Percentiles rank a stretch among this genome's conserved stretches.
phyloP scores from a whole-genome alignment of 1,140 invertebrate genomes.

The Brachionus angularis region DNA sequence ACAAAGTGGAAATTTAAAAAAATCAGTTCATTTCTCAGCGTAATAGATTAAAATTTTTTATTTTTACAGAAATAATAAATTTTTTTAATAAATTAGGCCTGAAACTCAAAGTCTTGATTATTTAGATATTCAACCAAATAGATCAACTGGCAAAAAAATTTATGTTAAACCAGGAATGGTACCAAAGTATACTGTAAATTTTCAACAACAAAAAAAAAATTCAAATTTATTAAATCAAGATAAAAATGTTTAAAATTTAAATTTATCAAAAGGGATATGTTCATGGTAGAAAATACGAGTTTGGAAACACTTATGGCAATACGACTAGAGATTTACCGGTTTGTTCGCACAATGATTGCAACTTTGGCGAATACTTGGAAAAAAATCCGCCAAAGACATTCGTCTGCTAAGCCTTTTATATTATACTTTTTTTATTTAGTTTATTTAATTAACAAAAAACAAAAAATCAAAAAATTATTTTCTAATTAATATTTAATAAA shows the following conservation, averaged over 20 bases:
- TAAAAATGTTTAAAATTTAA: background rate
- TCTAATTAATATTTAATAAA: no score
- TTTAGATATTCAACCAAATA: constrained; percentile 8
- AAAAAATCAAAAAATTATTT: no score
- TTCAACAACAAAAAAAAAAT: constrained; percentile 52
- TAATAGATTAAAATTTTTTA: background rate
- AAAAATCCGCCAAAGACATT: constrained; percentile 41
- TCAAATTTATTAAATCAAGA: no score
- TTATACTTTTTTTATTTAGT: no score
- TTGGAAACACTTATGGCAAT: constrained; percentile 58
- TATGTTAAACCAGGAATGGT: constrained; percentile 56
- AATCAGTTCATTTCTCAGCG: constrained; percentile 8
- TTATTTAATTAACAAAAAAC: no score
- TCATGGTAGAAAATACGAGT: constrained; percentile 49
- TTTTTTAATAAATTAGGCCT: background rate
- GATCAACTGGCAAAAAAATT: constrained; percentile 48
- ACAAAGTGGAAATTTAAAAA: background rate
- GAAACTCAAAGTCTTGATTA: background rate
- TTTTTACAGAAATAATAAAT: no score
- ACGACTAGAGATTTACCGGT: constrained; percentile 55
- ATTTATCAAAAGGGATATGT: constrained; percentile 4
- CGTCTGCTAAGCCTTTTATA: constrained; percentile 34
- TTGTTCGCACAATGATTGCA: constrained; percentile 49
- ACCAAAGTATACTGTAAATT: constrained; percentile 57
- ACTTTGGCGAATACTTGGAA: constrained; percentile 50